Evolutionary conservation across 2,113 vertebrate species (phyloP).

Genomic region (Glaucidium brasilianum): DNA sequence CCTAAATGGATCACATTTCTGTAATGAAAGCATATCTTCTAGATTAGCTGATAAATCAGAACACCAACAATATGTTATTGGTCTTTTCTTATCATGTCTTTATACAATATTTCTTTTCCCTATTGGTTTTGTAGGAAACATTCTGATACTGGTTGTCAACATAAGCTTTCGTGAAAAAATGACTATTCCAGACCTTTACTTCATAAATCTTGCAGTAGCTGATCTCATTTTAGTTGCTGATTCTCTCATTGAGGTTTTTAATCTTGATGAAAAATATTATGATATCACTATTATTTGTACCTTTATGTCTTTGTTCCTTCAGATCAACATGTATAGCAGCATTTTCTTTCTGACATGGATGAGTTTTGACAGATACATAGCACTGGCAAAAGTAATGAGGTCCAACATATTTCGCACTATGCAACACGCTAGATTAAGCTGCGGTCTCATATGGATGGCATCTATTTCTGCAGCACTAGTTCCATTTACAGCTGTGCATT

Average conservation of each 20-base stretch:
- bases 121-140: constrained; percentile 94
- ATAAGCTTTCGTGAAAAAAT: constrained; percentile 93
- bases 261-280: constrained; percentile 94
- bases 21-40: constrained; percentile 64
- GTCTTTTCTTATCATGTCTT: constrained; percentile 92
- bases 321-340: constrained; percentile 99
- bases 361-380: constrained; percentile 96
- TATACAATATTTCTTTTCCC: constrained; percentile 96
- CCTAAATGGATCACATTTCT: constrained; percentile 71
- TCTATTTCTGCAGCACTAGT: constrained; percentile 91
- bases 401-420: constrained; percentile 89
- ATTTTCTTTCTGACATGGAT: constrained; percentile 99
- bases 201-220: constrained; percentile 91
- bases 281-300: constrained; percentile 94
- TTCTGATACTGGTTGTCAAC: constrained; percentile 94
- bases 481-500: constrained; percentile 91
- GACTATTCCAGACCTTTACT: constrained; percentile 97
- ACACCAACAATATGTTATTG: constrained; percentile 84
- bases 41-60: constrained; percentile 69
- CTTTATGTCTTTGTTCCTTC: constrained; percentile 97
- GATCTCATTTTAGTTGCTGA: constrained; percentile 95
- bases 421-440: constrained; percentile 91
- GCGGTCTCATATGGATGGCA: constrained; percentile 95
- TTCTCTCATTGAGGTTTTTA: constrained; percentile 97
- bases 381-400: constrained; percentile 87